Evolutionary conservation across 2,888 invertebrate genomes (phyloP), one percentile per base, ranked within the genome.

Genomic region (Thecophora atra): DNA sequence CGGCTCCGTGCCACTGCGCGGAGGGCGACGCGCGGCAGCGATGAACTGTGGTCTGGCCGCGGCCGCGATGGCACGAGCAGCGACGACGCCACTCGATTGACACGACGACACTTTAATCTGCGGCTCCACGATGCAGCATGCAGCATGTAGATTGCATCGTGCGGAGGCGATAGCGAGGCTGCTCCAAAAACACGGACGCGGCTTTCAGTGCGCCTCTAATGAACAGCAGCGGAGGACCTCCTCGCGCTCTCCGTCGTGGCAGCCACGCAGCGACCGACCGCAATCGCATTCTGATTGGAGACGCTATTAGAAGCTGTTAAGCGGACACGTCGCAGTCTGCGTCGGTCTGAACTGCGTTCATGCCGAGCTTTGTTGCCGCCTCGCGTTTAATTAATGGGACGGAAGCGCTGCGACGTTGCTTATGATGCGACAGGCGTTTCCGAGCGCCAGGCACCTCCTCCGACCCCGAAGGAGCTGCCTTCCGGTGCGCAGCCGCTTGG

Each of bases 71-170:
- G 70, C 70, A 70, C 63, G 70, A 70, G 70, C 52, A 52, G 62
- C 44, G 47, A 15, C 26, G 44, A 44, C 62, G 62, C 63, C 30
- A 63, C 52, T 51, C 70, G 70, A 63, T 70, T 70, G 70, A 70
- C 70, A 70, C 51, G 70, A 70, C 52, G 70, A 70, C 70, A 70
- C 70, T 70, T 52, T 63, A 70, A 70, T 70, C 63, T 54, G 37
- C 52, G 63, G 24, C 37, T 21, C 62, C 37, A 63, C 52, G 52
- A 70, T 63, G 62, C 63, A n/a, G n/a, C n/a, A n/a, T n/a, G n/a
- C n/a, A n/a, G n/a, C n/a, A 70, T 70, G 70, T 62, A 70, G 70
- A 70, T 70, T 70, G 52, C 62, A 63, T 70, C 52, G 42, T 44
- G 44, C 54, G 63, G 51, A 63, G 52, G 52, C 19, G 63, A 70